Evolutionary conservation across 2,797 vertebrate genomes (phyloP), one percentile per base, ranked within the genome.

Genomic region (Peromyscus melanophrys): DNA sequence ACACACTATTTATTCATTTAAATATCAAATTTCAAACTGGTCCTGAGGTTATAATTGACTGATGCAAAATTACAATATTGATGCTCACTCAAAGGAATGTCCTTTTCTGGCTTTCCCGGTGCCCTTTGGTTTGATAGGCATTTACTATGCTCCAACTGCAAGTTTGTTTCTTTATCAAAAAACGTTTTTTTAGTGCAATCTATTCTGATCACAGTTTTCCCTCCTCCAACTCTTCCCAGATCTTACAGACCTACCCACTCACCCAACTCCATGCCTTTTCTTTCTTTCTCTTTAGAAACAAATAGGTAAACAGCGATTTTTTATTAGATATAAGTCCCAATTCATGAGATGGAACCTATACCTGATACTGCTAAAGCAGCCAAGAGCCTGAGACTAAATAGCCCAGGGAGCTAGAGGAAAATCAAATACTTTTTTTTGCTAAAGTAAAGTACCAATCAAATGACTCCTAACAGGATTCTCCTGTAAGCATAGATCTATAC

Each of bases 1-100:
- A 91, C 67, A 71, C 6, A 46, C 2, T 76, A 71, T 91, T 86
- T 83, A 92, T 3, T 96, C 37, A 65, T 89, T 95, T 92, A 71
- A 34, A 55, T 49, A 65, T 89, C 73, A 4, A 82, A 4, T 92
- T 94, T 95, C 16, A 25, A 90, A 1, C 0, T 46, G 14, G 73
- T 89, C 16, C 23, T 43, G 82, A 86, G 3, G 27, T 76, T 94
- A 80, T 71, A 73, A 95, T 17, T 96, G 34, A 95, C 21, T 40
- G 71, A 40, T 76, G 0, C 0, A 81, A 85, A 80, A 89, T 57
- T 40, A 10, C 19, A 69, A 92, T 86, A 76, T 31, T 57, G 4
- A 63, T 82, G 84, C 40, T 88, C 6, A 34, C 31, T 75, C 76
- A 69, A 85, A 11, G 8, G 2, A 21, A 40, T 52, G 55, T 80